A percentile compares a stretch with the other conserved stretches of the same genome.
Evolutionary conservation across 1,140 invertebrate genomes (phyloP).

Genomic region (Ceratina calcarata): DNA sequence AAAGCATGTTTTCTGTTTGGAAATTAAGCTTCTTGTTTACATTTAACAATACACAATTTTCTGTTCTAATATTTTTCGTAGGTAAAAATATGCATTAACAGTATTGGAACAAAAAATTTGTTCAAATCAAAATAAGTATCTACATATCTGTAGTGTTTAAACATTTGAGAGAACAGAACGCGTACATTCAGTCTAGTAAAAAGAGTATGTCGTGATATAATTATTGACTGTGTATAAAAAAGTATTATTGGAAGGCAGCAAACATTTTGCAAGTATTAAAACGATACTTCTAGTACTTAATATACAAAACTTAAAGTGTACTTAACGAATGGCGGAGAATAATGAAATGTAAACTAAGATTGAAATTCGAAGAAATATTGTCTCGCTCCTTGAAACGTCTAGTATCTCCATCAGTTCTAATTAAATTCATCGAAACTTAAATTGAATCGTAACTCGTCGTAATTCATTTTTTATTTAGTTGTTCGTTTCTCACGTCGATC

Average conservation of each 20-base stretch:
- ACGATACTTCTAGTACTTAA: constrained; percentile 44
- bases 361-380: constrained; percentile 16
- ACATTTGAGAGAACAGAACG: too few species aligned
- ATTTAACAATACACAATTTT: too few species aligned
- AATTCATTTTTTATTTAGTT: constrained; percentile 16
- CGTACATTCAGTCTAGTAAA: constrained; percentile 10
- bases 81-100: not conserved
- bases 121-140: not conserved
- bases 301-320: constrained; percentile 52
- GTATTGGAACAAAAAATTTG: constrained; percentile 21
- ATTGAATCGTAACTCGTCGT: constrained; percentile 1
- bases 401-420: too few species aligned
- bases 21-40: not conserved
- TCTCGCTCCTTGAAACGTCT: not conserved
- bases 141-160: too few species aligned
- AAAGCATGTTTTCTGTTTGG: not conserved
- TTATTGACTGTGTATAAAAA: constrained; percentile 39
- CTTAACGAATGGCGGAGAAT: constrained; percentile 36
- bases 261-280: constrained; percentile 53
- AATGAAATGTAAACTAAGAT: constrained; percentile 1
- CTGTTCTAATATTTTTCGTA: constrained; percentile 24
- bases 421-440: not conserved
- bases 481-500: not conserved
- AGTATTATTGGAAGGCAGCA: constrained; percentile 56
- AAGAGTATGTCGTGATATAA: constrained; percentile 30